These are phyloP conservation scores for Hippopotamyrus pictus DNA, from an alignment of 2,797 vertebrate genomes.

Conservation along the genomic window DNA sequence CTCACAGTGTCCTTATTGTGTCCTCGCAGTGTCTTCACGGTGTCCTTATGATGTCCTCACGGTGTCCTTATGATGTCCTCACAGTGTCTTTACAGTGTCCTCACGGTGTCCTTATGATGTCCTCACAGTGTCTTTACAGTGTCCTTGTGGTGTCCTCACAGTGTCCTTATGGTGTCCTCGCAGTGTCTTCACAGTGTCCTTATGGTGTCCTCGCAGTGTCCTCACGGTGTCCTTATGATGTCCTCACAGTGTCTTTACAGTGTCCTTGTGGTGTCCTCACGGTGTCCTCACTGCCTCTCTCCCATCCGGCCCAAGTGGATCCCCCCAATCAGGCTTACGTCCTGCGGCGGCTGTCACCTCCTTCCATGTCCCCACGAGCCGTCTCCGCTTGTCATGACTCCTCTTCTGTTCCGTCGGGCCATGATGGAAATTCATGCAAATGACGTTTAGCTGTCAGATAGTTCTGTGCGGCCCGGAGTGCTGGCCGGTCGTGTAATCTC, in stretches of 20 bases:
- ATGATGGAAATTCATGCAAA: conserved; percentile 67
- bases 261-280: background rate
- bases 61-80: too few relatives aligned
- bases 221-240: background rate
- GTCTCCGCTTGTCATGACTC: conserved; percentile 55
- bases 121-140: too few relatives aligned
- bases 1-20: rapidly evolving
- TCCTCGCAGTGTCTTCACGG: rapidly evolving
- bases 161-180: too few relatives aligned
- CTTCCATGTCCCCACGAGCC: conserved; percentile 50
- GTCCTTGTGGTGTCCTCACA: too few relatives aligned
- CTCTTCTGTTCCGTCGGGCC: conserved; percentile 58
- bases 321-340: conserved; percentile 29
- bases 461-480: conserved; percentile 39
- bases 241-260: background rate
- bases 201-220: rapidly evolving
- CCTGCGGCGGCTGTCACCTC: conserved; percentile 53
- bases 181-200: too few relatives aligned
- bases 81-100: too few relatives aligned
- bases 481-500: background rate
- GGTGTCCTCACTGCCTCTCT: background rate
- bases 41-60: too few relatives aligned
- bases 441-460: conserved; percentile 53
- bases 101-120: too few relatives aligned
- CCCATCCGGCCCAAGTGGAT: background rate